Conservation (phyloP, 30 jellyfish, hydroid and myxozoan species). For the Aurelia coerulea region DNA sequence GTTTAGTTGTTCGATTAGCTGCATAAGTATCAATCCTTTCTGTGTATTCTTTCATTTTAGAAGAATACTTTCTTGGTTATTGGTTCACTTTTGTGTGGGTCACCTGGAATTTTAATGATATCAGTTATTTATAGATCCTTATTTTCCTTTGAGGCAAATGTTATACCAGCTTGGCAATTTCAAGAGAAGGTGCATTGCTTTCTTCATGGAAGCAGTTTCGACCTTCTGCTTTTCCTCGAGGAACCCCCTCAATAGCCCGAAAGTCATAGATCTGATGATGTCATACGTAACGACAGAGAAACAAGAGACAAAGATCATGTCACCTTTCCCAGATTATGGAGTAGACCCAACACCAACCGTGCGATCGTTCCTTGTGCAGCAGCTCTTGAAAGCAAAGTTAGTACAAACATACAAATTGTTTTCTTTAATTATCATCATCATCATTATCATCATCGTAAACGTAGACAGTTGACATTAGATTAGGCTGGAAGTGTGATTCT, state of each 20-base stretch:
- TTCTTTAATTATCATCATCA: too few species aligned
- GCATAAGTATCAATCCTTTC: too few species aligned
- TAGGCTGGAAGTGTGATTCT: too few species aligned
- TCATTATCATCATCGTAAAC: too few species aligned
- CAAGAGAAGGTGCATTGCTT: constrained; percentile 54
- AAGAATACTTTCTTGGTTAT: too few species aligned
- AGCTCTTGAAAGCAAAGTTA: constrained; percentile 53
- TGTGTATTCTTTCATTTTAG: too few species aligned
- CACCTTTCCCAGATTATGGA: constrained; percentile 79
- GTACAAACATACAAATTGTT: background rate
- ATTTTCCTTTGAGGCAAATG: constrained; percentile 32
- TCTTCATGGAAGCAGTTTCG: constrained; percentile 70
- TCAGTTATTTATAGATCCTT: too few species aligned
- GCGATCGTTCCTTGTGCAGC: constrained; percentile 80
- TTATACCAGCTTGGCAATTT: constrained; percentile 23
- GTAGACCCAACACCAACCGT: constrained; percentile 82
- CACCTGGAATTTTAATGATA: too few species aligned
- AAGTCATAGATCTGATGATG: constrained; percentile 61
- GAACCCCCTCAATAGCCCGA: constrained; percentile 6
- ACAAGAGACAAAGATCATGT: constrained; percentile 52
- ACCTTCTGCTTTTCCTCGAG: constrained; percentile 60
- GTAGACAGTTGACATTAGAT: too few species aligned
- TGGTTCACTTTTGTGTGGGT: too few species aligned
- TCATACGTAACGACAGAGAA: constrained; percentile 47
- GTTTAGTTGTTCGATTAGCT: too few species aligned